Conservation (phyloP, 1,140 invertebrate species). For the Leptinotarsa texana region DNA sequence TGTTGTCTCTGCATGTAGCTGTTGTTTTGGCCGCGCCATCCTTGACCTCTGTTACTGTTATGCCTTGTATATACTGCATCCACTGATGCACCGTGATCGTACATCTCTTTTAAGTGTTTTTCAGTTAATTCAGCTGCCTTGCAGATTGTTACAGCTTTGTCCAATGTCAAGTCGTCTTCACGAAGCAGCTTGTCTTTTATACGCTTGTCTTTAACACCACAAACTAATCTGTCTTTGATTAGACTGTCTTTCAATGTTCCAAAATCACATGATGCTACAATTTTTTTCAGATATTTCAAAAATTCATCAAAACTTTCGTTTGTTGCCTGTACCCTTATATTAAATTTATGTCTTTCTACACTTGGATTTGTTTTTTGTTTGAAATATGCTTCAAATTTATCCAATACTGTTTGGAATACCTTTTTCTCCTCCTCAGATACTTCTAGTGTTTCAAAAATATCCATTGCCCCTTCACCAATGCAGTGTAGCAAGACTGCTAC, state of each 20-base stretch:
- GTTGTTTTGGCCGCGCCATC: background rate
- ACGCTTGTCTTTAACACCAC: background rate
- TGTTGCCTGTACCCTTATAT: background rate
- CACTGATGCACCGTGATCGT: background rate
- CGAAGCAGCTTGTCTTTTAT: conserved; percentile 3
- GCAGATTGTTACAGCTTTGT: background rate
- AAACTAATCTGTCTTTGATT: background rate
- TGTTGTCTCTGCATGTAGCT: background rate
- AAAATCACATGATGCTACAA: background rate
- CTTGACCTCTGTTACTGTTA: background rate
- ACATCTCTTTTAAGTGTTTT: background rate
- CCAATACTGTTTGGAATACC: too few relatives aligned
- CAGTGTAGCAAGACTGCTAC: too few relatives aligned
- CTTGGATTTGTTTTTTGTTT: background rate
- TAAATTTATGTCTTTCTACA: background rate
- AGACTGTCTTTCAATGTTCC: background rate
- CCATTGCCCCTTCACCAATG: too few relatives aligned
- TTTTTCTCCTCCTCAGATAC: too few relatives aligned
- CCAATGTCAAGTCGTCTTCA: conserved; percentile 1
- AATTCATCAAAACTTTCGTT: background rate
- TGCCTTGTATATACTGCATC: background rate
- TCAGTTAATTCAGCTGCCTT: background rate
- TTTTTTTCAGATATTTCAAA: background rate
- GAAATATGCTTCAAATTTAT: background rate
- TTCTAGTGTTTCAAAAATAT: too few relatives aligned